Evolutionary conservation across 30 jellyfish, hydroid and myxozoan genomes (phyloP), one percentile per base, ranked within the genome.

Genomic region (Chrysaora quinquecirrha): DNA sequence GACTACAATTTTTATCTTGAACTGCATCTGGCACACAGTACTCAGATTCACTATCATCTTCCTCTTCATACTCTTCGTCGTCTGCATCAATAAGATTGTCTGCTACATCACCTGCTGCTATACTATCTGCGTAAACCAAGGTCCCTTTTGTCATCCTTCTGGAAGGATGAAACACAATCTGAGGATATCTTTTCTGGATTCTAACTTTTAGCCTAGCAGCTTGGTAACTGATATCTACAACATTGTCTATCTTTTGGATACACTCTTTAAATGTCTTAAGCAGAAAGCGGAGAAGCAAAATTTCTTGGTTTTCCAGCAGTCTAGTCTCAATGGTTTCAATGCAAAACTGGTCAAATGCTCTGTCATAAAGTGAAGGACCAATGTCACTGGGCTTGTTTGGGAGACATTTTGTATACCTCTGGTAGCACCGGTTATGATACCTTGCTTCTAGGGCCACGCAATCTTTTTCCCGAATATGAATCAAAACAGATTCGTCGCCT

Each of bases 371-470:
- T 43, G 85, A 43, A 24, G 85, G 85, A 47, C 73, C 85, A 73
- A 73, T 1, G 22, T 73, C 85, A 14, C 31, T 49, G 28, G 85
- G 85, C 52, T 73, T 73, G 48, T 73, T 46, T 12, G 85, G 48
- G 21, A 73, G 85, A 60, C 73, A 73, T 54, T 73, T 73, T 48
- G 84, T 78, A 85, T 78, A 78, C 30, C 61, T 62, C 30, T 43
- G 78, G 89, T 61, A 78, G 82, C 89, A 78, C 21, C 71, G 62
- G 50, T 78, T 78, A 34, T 78, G 89, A 61, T 61, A 78, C 54
- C 89, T 78, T 78, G 80, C 89, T 74, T 61, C 89, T 0, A 78
- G 63, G 0, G 89, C 80, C 29, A 78, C 89, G 63, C 89, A 78
- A 31, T 61, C 89, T 63, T 62, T 62, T 73, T 49, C 84, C 22